Conservation (phyloP, 2,888 invertebrate genomes). For the Rotaria macrura region DNA sequence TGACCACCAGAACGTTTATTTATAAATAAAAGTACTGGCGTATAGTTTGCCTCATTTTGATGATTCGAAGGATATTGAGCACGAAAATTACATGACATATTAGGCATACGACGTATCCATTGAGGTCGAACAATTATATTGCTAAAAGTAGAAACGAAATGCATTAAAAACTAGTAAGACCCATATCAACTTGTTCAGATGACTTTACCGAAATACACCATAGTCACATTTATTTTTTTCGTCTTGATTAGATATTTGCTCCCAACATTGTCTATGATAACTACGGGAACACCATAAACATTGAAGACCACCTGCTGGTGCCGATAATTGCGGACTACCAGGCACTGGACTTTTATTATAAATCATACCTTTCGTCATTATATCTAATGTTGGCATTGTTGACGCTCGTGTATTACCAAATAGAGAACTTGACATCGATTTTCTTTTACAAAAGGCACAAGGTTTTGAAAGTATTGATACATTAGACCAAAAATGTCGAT, state of each 20-base stretch:
- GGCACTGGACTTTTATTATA: background rate
- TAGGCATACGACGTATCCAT: background rate
- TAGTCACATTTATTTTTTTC: background rate
- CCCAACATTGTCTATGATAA: conserved; percentile 14
- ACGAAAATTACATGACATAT: background rate
- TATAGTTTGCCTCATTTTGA: background rate
- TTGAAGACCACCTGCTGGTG: background rate
- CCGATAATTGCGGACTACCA: background rate
- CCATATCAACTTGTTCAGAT: background rate
- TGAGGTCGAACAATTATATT: conserved; percentile 10
- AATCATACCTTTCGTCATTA: background rate
- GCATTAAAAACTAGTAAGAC: too few species aligned
- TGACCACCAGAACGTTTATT: conserved; percentile 97
- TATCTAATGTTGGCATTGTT: background rate
- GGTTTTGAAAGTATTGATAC: background rate
- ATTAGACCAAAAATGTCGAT: background rate
- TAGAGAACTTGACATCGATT: background rate
- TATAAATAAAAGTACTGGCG: conserved; percentile 70
- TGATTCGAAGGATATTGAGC: background rate
- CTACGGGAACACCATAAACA: conserved; percentile 11
- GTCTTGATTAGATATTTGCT: background rate
- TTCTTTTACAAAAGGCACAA: background rate
- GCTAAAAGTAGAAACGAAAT: too few species aligned
- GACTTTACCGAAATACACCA: background rate
- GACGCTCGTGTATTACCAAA: background rate